These are phyloP conservation scores for Bimastos eiseni DNA, from an alignment of 2,888 invertebrate genomes.

Conservation along the genomic window DNA sequence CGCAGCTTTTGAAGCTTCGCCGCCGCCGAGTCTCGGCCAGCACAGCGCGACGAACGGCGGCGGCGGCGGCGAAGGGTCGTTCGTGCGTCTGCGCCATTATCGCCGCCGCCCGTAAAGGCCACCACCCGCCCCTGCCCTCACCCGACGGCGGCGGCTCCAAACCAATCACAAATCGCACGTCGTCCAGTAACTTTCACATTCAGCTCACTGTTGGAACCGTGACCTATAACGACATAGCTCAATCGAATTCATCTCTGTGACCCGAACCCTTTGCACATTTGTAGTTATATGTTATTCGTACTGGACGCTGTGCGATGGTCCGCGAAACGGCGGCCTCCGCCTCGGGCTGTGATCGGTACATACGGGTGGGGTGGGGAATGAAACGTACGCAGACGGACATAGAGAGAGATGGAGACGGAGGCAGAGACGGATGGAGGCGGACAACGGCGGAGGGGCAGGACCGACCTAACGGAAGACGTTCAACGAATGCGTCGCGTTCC, in stretches of 20 bases:
- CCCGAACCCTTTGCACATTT: not conserved
- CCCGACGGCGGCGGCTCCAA: not conserved
- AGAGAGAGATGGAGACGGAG: not conserved
- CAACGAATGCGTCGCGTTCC: slow-evolving; percentile 16
- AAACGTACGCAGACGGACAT: not conserved
- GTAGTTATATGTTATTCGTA: not conserved
- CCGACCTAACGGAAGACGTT: slow-evolving; percentile 26
- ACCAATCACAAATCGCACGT: not conserved
- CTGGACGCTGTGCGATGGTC: not conserved
- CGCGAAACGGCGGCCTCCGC: not conserved
- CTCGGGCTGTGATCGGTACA: slow-evolving; percentile 9
- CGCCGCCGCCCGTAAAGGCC: slow-evolving; percentile 29
- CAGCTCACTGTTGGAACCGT: not conserved
- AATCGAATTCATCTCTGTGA: not conserved
- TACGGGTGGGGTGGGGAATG: not conserved
- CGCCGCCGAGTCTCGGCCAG: not conserved
- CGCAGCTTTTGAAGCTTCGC: slow-evolving; percentile 24
- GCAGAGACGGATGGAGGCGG: not conserved
- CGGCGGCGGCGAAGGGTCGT: not conserved
- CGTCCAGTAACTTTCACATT: not conserved
- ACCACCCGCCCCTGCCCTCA: slow-evolving; percentile 16
- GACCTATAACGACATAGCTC: not conserved
- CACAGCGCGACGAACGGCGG: not conserved
- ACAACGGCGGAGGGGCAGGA: not conserved
- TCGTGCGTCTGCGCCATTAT: slow-evolving; percentile 13